phyloP scores from a whole-genome alignment of 1,140 invertebrate genomes.

The Drosophila auraria region DNA sequence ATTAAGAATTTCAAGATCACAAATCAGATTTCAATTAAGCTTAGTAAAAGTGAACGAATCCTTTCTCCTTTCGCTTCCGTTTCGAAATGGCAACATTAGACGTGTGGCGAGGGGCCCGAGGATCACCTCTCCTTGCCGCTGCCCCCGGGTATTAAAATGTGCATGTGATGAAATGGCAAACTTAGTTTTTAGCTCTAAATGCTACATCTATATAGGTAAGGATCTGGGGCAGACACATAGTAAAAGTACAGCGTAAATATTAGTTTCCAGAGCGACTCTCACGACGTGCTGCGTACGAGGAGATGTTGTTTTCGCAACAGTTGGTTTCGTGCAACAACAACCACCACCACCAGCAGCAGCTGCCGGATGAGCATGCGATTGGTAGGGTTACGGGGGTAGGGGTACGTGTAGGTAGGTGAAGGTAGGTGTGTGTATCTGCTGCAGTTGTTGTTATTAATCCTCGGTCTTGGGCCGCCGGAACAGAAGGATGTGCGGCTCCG shows the following conservation, averaged over 20 bases:
- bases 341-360: conserved; percentile 38
- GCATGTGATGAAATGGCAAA: conserved; percentile 12
- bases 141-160: conserved; percentile 6
- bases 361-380: conserved; percentile 46
- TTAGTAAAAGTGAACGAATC: conserved; percentile 36
- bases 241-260: background rate
- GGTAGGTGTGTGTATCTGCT: conserved; percentile 35
- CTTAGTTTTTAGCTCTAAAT: conserved; percentile 32
- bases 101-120: background rate
- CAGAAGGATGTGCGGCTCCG: conserved; percentile 90
- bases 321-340: conserved; percentile 48
- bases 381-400: background rate
- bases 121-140: conserved; percentile 5
- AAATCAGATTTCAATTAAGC: conserved; percentile 77
- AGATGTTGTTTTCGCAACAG: conserved; percentile 37
- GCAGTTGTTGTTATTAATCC: conserved; percentile 53
- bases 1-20: conserved; percentile 80
- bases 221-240: conserved; percentile 1
- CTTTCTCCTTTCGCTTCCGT: conserved; percentile 24
- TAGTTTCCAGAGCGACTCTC: background rate
- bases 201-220: conserved; percentile 21
- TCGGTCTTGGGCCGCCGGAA: conserved; percentile 86
- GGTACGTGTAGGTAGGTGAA: background rate
- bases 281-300: conserved; percentile 2
- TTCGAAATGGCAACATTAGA: conserved; percentile 39